Percentiles rank a stretch among this genome's conserved stretches.
Conservation (phyloP, 53 echinoderm and acorn worm species). For the Antedon mediterranea region DNA sequence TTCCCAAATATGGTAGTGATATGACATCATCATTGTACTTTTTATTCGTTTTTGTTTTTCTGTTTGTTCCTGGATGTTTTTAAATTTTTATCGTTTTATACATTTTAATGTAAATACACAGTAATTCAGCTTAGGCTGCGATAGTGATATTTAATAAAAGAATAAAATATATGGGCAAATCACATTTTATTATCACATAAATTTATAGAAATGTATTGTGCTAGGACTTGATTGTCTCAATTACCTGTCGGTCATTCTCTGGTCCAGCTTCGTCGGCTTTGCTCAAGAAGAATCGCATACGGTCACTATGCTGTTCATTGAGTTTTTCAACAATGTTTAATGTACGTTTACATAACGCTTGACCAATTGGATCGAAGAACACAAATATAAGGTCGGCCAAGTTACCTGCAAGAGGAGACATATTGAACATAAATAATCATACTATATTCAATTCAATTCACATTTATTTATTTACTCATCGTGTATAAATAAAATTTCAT, state of each 20-base stretch:
- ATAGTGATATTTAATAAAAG: not conserved
- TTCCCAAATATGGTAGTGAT: too few species aligned
- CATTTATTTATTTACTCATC: too few species aligned
- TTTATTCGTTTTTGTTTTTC: too few species aligned
- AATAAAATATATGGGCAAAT: too few species aligned
- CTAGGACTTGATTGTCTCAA: not conserved
- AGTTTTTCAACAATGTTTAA: slow-evolving; percentile 90
- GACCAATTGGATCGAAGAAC: slow-evolving; percentile 99
- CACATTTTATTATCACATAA: too few species aligned
- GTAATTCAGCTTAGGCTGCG: too few species aligned
- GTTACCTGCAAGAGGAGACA: slow-evolving; percentile 42
- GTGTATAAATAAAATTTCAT: too few species aligned
- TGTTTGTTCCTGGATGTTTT: too few species aligned
- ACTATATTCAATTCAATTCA: too few species aligned
- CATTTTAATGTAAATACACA: not conserved
- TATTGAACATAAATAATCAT: too few species aligned
- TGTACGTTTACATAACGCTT: slow-evolving; percentile 89
- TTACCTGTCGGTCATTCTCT: slow-evolving; percentile 86
- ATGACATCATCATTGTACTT: too few species aligned
- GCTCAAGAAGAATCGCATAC: slow-evolving; percentile 85
- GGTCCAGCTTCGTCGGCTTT: slow-evolving; percentile 99
- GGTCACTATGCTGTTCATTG: slow-evolving; percentile 88
- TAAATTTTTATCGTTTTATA: not conserved
- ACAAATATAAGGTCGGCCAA: slow-evolving; percentile 93
- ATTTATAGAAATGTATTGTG: not conserved